Conservation (phyloP, 2,888 invertebrate species). For the Drosophila subquinaria region DNA sequence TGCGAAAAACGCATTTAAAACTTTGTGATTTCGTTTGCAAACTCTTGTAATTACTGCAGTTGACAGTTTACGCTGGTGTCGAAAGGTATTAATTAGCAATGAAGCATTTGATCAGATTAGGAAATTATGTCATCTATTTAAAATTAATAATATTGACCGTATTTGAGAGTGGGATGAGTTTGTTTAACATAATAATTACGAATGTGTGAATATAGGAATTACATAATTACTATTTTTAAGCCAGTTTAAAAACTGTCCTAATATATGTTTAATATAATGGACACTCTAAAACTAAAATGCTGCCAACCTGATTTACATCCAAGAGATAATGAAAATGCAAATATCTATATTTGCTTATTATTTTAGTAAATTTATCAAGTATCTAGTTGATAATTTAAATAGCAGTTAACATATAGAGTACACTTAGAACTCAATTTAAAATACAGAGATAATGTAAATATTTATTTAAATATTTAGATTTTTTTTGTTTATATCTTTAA, state of each 20-base stretch:
- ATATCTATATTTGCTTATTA: too few relatives aligned
- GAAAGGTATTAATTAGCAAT: slow-evolving; percentile 13
- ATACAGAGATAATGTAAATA: too few relatives aligned
- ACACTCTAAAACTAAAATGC: background rate
- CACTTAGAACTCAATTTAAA: too few relatives aligned
- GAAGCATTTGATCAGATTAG: slow-evolving; percentile 1
- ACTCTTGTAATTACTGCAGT: slow-evolving; percentile 26
- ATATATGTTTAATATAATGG: background rate
- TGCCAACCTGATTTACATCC: too few relatives aligned
- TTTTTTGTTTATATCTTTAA: background rate
- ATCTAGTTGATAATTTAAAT: too few relatives aligned
- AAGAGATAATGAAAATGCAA: too few relatives aligned
- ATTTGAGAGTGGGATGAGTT: background rate
- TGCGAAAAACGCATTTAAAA: slow-evolving; percentile 26
- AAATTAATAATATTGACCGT: background rate
- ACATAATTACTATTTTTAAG: background rate
- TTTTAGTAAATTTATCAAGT: too few relatives aligned
- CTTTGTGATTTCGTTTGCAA: slow-evolving; percentile 27
- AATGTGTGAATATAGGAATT: background rate
- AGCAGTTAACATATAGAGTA: too few relatives aligned
- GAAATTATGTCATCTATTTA: background rate
- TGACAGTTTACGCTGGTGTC: slow-evolving; percentile 8
- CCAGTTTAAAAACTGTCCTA: background rate
- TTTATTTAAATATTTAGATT: too few relatives aligned
- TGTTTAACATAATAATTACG: background rate